Conservation (phyloP, 2,797 vertebrate species). For the Lagorchestes hirsutus region DNA sequence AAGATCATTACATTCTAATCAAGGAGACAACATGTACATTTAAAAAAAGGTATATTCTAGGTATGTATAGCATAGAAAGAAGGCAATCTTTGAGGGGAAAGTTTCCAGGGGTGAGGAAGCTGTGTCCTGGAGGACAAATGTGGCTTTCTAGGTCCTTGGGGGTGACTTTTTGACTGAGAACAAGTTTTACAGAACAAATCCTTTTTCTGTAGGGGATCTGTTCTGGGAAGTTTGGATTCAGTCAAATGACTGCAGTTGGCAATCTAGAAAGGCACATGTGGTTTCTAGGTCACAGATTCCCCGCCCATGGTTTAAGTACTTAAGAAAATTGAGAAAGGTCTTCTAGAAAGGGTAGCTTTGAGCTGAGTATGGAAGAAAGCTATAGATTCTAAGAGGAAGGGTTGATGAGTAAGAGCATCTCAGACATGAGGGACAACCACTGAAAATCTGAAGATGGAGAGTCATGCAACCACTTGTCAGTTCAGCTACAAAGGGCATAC, state of each 20-base stretch:
- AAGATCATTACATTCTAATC: neutral
- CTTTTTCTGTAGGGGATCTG: no score
- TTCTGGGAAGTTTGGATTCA: no score
- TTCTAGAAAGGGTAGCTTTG: neutral
- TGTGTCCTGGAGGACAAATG: no score
- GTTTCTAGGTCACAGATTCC: no score
- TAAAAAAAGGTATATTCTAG: neutral
- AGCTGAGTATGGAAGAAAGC: neutral
- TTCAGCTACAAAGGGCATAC: neutral
- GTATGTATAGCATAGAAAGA: neutral
- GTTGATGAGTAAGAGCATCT: neutral
- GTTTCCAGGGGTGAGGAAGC: neutral
- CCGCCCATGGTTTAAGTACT: neutral
- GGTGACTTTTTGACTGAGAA: no score
- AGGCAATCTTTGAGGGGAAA: neutral
- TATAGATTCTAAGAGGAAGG: neutral
- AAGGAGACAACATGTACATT: neutral
- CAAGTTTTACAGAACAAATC: no score
- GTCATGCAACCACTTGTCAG: neutral
- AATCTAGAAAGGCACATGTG: no score
- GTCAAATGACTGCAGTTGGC: no score
- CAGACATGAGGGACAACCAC: neutral
- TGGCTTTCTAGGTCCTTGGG: no score
- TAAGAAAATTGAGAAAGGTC: neutral
- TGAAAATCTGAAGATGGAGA: neutral